A percentile compares a stretch with the other conserved stretches of the same genome.
Conservation (phyloP, 2,113 vertebrate genomes). For the Callaeas wilsoni region DNA sequence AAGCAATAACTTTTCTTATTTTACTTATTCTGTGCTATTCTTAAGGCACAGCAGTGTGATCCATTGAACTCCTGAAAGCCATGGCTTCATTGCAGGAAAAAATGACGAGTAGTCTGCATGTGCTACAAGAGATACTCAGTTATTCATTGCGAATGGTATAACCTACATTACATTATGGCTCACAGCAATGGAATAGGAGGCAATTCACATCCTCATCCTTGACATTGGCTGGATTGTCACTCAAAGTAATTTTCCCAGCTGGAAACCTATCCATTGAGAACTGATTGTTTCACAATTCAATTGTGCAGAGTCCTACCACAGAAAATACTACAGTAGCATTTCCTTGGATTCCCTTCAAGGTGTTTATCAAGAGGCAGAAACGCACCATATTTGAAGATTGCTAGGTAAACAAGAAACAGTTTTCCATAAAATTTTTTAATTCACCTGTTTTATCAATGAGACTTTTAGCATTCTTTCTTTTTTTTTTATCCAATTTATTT, state of each 20-base stretch:
- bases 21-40: neutral
- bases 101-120: neutral
- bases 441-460: neutral
- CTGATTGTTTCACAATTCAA: neutral
- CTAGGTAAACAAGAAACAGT: neutral
- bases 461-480: neutral
- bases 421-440: neutral
- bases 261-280: neutral
- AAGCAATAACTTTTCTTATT: neutral
- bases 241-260: neutral
- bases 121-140: neutral
- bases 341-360: neutral
- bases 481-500: constrained; percentile 15
- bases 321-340: neutral
- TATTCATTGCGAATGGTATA: neutral
- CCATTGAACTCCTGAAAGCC: neutral
- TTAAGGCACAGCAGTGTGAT: neutral
- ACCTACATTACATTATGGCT: neutral
- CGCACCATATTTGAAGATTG: neutral
- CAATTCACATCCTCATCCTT: neutral
- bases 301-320: neutral
- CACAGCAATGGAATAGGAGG: neutral
- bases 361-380: neutral
- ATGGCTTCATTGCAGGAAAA: neutral
- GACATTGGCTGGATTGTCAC: neutral